Conservation (phyloP, 2,888 invertebrate species). For the Metacarcinus magister region DNA sequence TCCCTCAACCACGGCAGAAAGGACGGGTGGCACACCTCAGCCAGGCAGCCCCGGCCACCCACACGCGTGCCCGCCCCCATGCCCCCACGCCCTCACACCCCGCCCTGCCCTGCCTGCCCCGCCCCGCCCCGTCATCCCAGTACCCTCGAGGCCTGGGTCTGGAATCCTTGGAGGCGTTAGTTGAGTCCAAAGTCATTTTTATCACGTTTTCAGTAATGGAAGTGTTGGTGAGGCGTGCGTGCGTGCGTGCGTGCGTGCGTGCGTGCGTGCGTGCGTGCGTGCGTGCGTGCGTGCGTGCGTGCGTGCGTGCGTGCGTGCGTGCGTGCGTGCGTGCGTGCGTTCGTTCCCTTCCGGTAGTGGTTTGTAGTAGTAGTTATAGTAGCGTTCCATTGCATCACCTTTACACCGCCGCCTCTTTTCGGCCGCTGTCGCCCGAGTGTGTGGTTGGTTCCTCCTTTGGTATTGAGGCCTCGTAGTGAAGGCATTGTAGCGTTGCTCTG, state of each 20-base stretch:
- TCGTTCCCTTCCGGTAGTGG: not conserved
- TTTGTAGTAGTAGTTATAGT: not conserved
- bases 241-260: not conserved
- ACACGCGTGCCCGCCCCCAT: not conserved
- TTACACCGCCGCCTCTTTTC: not conserved
- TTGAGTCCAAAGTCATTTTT: conserved; percentile 5
- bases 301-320: not conserved
- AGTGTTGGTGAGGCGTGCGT: not conserved
- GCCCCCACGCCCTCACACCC: not conserved
- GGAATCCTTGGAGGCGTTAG: not conserved
- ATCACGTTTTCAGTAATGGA: conserved; percentile 32
- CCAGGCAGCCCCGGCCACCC: not conserved
- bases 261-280: not conserved
- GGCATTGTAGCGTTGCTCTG: conserved; percentile 38
- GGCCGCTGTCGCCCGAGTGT: not conserved
- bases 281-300: not conserved
- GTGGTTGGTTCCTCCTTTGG: not conserved
- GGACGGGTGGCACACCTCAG: not conserved
- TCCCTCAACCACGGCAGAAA: not conserved
- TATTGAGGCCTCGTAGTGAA: not conserved
- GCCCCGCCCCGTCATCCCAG: not conserved
- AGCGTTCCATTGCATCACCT: not conserved
- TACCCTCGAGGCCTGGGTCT: not conserved
- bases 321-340: conserved; percentile 22
- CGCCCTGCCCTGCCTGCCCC: not conserved